Percentiles rank a stretch among this genome's conserved stretches.
phyloP scores from a whole-genome alignment of 37 sponge, comb jelly and placozoan species.

The Halisarca cf. caerulea region DNA sequence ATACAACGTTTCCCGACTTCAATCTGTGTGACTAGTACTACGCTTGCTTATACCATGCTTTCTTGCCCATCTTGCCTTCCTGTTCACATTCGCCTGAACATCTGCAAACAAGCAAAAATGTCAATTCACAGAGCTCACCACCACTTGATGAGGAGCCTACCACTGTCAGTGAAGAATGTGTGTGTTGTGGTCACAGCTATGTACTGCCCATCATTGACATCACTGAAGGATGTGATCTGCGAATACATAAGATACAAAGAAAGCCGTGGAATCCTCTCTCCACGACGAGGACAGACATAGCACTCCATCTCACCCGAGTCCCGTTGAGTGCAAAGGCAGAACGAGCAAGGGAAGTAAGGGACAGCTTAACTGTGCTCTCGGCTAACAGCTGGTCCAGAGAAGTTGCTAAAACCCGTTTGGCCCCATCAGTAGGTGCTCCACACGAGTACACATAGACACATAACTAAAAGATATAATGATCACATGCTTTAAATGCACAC shows the following conservation, averaged over 20 bases:
- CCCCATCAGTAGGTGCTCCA: no score
- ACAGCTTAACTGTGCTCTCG: not conserved
- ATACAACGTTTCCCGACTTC: no score
- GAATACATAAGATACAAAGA: no score
- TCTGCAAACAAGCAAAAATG: not conserved
- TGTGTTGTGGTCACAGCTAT: not conserved
- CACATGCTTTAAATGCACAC: no score
- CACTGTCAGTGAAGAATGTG: constrained; percentile 2
- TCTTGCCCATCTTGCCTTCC: not conserved
- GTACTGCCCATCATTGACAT: not conserved
- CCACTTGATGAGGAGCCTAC: no score
- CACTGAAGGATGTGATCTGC: not conserved
- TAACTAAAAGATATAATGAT: no score
- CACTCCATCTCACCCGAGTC: not conserved
- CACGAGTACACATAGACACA: no score
- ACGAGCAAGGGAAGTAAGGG: not conserved
- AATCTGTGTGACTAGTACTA: no score
- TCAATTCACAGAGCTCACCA: no score
- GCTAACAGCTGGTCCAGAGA: constrained; percentile 14
- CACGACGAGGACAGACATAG: no score
- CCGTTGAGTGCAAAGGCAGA: not conserved
- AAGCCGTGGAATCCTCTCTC: no score
- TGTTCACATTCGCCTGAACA: not conserved
- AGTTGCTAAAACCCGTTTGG: not conserved
- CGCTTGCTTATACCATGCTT: not conserved